These are phyloP conservation scores for Ascidia mentula DNA, from an alignment of 23 tunicate genomes.

Conservation along the genomic window DNA sequence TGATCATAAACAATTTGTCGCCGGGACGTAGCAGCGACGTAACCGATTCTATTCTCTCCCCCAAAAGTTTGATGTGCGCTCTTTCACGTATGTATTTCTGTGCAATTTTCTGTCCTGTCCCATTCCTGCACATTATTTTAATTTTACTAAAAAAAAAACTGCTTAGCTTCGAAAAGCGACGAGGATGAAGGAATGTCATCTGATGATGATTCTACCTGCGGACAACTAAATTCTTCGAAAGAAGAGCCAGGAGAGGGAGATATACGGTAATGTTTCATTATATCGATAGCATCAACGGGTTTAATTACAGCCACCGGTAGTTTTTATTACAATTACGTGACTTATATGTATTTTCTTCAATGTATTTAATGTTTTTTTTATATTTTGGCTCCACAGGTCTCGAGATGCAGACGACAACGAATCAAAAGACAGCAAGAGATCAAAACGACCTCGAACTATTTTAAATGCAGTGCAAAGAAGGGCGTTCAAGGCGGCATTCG, in stretches of 20 bases:
- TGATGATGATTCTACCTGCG: conserved; percentile 47
- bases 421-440: conserved; percentile 39
- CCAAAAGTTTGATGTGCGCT: conserved; percentile 48
- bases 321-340: too few relatives aligned
- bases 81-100: conserved; percentile 47
- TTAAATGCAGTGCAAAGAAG: conserved; percentile 65
- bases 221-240: conserved; percentile 28
- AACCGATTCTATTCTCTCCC: conserved; percentile 40
- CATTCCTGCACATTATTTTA: not conserved
- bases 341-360: too few relatives aligned
- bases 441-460: conserved; percentile 85
- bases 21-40: conserved; percentile 64
- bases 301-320: too few relatives aligned
- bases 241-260: conserved; percentile 32
- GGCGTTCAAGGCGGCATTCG: conserved; percentile 70
- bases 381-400: conserved; percentile 7
- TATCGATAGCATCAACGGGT: too few relatives aligned
- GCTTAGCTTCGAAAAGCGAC: conserved; percentile 22
- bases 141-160: not conserved
- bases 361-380: too few relatives aligned
- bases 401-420: conserved; percentile 27
- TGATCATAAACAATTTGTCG: conserved; percentile 6
- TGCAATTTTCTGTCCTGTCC: not conserved
- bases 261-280: conserved; percentile 15
- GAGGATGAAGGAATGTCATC: conserved; percentile 39